These are phyloP conservation scores for Sebastes hubbsi DNA, from an alignment of 2,797 vertebrate genomes.

Conservation along the genomic window DNA sequence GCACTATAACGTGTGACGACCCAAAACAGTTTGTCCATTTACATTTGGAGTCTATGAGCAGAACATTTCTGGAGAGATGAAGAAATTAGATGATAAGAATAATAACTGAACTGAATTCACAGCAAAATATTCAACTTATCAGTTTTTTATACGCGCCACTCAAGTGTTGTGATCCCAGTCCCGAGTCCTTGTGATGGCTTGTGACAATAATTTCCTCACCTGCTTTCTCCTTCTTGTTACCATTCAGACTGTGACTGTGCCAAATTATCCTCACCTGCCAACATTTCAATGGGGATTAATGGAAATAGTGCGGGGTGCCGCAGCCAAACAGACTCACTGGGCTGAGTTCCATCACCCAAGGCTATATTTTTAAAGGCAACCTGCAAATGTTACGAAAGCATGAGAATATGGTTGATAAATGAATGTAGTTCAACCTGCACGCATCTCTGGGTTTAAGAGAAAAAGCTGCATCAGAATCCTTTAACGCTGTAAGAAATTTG, in stretches of 20 bases:
- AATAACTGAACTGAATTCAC: not conserved
- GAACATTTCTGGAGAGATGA: not conserved
- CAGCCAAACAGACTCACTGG: constrained; percentile 55
- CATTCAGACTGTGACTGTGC: constrained; percentile 49
- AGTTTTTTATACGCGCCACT: constrained; percentile 14
- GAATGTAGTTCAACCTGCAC: constrained; percentile 14
- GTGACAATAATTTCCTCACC: constrained; percentile 46
- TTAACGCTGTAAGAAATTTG: constrained; percentile 16
- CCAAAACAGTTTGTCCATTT: not conserved
- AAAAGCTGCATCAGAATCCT: constrained; percentile 20
- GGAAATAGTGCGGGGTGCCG: constrained; percentile 40
- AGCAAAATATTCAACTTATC: not conserved
- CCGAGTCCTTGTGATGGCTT: constrained; percentile 29
- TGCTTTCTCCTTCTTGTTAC: constrained; percentile 53
- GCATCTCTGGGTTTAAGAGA: not conserved
- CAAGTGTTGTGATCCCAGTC: constrained; percentile 23
- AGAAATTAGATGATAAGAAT: not conserved
- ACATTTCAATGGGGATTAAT: constrained; percentile 70
- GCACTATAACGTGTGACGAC: not conserved
- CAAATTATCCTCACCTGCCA: constrained; percentile 71
- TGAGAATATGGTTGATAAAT: not conserved
- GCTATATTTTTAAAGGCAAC: constrained; percentile 49
- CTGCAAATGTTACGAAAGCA: constrained; percentile 14
- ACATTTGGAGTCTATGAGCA: not conserved
- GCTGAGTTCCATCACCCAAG: constrained; percentile 48